Base-by-base conservation (phyloP, 2,797 vertebrate genomes). In the Myotis planiceps region DNA sequence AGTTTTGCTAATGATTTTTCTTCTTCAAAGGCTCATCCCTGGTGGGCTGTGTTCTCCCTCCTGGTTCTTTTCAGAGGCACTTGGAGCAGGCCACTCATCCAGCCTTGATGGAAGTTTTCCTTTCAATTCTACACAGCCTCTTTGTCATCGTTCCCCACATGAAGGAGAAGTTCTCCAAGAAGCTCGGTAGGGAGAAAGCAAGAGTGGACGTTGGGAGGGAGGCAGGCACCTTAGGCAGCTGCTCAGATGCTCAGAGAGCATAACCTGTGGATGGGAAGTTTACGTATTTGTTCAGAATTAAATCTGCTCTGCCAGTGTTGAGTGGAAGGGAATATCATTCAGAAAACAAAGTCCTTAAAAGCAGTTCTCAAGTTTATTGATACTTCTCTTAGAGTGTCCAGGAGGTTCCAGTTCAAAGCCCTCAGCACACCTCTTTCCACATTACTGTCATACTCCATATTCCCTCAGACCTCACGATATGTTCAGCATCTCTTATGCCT, bases 81-180 rank as follows among this genome's bases (percentile, higher is more conserved):
- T 99, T 98, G 94, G 99, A 99, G 96, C 97, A 74, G 90, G 76
- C 96, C 92, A 97, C 98, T 78, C 98, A 97, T 76, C 98, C 98
- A 0, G 97, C 98, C 86, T 94, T 99, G 81, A 98, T 99, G 96
- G 99, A 99, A 98, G 95, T 98, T 95, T 99, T 99, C 98, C 98
- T 99, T 96, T 99, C 98, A 6, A 90, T 99, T 87, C 98, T 99
- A 6, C 98, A 97, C 65, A 98, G 93, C 78, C 99, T 99, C 97
- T 99, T 99, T 94, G 96, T 95, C 86, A 98, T 99, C 45, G 96
- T 99, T 86, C 99, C 99, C 4, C 97, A 98, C 63, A 98, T 99
- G 97, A 98, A 98, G 98, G 98, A 99, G 45, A 98, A 97, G 82
- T 99, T 99, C 97, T 99, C 99, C 93, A 98, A 97, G 88, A 99